A percentile compares a stretch with the other conserved stretches of the same genome.
Conservation (phyloP, 2,888 invertebrate genomes). For the Cerceris ruficornis region DNA sequence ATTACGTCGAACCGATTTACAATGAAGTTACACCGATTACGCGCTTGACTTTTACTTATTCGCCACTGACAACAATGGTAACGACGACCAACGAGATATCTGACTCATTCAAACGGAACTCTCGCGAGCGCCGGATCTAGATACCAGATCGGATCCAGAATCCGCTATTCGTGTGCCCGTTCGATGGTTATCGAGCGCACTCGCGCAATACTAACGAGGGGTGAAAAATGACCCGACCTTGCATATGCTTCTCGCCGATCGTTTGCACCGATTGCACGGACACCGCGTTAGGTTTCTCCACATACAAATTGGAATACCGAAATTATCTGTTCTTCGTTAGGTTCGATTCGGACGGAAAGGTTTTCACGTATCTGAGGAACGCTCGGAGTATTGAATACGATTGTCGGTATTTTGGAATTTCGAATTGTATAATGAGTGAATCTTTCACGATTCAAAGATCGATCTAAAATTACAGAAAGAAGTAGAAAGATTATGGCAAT, state of each 20-base stretch:
- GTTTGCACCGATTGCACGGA: not conserved
- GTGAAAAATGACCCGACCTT: slow-evolving; percentile 52
- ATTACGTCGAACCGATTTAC: not conserved
- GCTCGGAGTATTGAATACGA: no score
- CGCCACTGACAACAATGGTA: slow-evolving; percentile 11
- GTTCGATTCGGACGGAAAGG: no score
- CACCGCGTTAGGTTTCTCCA: not conserved
- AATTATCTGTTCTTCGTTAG: not conserved
- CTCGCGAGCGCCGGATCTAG: slow-evolving; percentile 56
- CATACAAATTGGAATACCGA: not conserved
- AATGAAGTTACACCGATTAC: not conserved
- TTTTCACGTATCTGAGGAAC: no score
- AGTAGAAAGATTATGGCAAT: no score
- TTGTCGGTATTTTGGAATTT: no score
- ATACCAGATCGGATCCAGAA: slow-evolving; percentile 52
- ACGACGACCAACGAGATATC: slow-evolving; percentile 24
- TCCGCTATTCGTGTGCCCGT: slow-evolving; percentile 38
- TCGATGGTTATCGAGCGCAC: slow-evolving; percentile 40
- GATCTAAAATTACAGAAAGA: no score
- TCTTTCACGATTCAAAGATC: no score
- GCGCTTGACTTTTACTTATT: slow-evolving; percentile 21
- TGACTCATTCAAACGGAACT: slow-evolving; percentile 65
- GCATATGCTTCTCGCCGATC: slow-evolving; percentile 14
- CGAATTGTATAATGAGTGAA: no score
- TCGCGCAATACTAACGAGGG: slow-evolving; percentile 22